phyloP scores from a whole-genome alignment of 2,888 invertebrate species.

The Periphyllus acericola region DNA sequence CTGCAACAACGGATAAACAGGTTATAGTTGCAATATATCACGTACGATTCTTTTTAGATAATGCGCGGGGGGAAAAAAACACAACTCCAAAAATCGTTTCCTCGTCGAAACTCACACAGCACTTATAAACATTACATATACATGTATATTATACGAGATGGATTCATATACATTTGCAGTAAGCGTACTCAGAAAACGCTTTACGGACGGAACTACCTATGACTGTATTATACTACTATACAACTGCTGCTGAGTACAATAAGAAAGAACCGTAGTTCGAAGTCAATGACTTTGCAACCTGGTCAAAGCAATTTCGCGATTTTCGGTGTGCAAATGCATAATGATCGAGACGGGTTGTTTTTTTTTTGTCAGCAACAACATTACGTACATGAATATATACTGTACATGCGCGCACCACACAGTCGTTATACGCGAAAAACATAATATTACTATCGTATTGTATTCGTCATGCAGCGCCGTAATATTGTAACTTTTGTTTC shows the following conservation, averaged over 20 bases:
- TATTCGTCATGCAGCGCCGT: background rate
- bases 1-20: too few relatives aligned
- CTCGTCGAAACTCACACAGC: too few relatives aligned
- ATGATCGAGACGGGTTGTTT: background rate
- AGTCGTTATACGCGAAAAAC: background rate
- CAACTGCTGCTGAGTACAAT: background rate
- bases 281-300: conserved; percentile 3
- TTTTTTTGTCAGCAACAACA: background rate
- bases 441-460: background rate
- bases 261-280: background rate
- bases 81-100: too few relatives aligned
- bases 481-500: background rate
- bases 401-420: background rate
- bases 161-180: too few relatives aligned
- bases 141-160: too few relatives aligned
- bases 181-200: background rate
- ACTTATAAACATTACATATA: too few relatives aligned
- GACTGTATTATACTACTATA: background rate
- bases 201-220: background rate
- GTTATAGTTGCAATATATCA: too few relatives aligned
- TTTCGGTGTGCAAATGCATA: background rate
- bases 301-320: background rate
- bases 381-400: background rate
- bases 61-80: too few relatives aligned
- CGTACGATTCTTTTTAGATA: too few relatives aligned